phyloP scores from a whole-genome alignment of 2,797 vertebrate species.

The Linurgus olivaceus region DNA sequence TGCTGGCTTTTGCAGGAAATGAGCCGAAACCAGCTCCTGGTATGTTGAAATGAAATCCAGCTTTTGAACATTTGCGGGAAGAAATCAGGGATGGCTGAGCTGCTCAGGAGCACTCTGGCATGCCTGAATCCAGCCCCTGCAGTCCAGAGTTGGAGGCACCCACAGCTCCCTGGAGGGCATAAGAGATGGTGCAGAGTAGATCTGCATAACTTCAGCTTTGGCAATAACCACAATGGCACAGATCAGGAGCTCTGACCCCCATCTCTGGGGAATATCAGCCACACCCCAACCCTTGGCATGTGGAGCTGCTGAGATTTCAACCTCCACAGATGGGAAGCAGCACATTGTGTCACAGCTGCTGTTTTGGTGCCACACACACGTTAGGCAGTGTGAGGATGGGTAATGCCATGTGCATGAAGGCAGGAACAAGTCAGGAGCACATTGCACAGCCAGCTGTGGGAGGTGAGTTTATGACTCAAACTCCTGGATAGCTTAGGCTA shows the following conservation, averaged over 20 bases:
- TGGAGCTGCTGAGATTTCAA: background rate
- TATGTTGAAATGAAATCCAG: background rate
- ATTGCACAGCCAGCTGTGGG: background rate
- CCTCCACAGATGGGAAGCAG: background rate
- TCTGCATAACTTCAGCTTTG: background rate
- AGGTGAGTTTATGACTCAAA: background rate
- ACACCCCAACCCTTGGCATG: rapidly evolving
- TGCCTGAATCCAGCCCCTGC: background rate
- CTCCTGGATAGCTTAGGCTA: background rate
- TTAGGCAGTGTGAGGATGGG: background rate
- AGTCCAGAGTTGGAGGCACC: background rate
- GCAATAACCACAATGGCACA: background rate
- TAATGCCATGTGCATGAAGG: rapidly evolving
- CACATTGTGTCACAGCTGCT: background rate
- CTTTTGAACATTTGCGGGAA: background rate
- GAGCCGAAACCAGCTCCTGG: background rate
- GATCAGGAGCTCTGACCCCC: background rate
- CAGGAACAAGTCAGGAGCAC: background rate
- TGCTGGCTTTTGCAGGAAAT: background rate
- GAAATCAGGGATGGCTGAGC: background rate
- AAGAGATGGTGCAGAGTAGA: background rate
- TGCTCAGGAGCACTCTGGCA: background rate
- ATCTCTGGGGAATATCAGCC: background rate
- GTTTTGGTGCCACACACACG: rapidly evolving
- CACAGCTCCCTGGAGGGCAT: background rate